These are phyloP conservation scores for Parelbella ahira DNA, from an alignment of 2,888 invertebrate genomes.

Conservation along the genomic window DNA sequence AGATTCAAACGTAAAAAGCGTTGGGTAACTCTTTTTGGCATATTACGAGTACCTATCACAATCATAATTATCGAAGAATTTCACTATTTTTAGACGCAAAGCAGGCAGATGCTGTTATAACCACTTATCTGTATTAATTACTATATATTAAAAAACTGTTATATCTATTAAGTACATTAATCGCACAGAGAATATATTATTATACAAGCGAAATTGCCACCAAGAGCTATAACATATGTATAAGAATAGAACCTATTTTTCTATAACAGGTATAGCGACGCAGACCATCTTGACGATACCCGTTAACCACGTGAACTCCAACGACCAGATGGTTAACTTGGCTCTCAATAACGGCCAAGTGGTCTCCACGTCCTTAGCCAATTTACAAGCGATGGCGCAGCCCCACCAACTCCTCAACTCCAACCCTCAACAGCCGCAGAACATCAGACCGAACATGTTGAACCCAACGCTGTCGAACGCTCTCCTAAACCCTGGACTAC, in stretches of 20 bases:
- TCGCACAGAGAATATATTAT: too few species aligned
- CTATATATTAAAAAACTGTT: too few species aligned
- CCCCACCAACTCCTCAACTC: conserved; percentile 84
- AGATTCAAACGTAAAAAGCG: too few species aligned
- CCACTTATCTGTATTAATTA: too few species aligned
- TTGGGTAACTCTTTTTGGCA: too few species aligned
- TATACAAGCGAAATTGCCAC: too few species aligned
- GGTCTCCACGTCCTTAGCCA: conserved; percentile 90
- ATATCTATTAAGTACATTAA: too few species aligned
- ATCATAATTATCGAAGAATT: too few species aligned
- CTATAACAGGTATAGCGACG: conserved; percentile 89
- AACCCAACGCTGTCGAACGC: conserved; percentile 85
- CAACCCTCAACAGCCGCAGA: conserved; percentile 75
- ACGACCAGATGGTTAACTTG: conserved; percentile 87
- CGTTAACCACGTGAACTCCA: conserved; percentile 91
- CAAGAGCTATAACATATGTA: too few species aligned
- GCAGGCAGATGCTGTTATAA: too few species aligned
- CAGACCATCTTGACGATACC: conserved; percentile 98
- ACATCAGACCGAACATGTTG: conserved; percentile 71
- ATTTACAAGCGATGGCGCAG: conserved; percentile 88
- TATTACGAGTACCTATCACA: too few species aligned
- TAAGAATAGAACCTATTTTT: conserved; percentile 15
- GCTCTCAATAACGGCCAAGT: conserved; percentile 93
- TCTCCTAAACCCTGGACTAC: conserved; percentile 84
- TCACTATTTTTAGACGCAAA: too few species aligned